Conservation (phyloP, 2,797 vertebrate genomes). For the Oophaga sylvatica region DNA sequence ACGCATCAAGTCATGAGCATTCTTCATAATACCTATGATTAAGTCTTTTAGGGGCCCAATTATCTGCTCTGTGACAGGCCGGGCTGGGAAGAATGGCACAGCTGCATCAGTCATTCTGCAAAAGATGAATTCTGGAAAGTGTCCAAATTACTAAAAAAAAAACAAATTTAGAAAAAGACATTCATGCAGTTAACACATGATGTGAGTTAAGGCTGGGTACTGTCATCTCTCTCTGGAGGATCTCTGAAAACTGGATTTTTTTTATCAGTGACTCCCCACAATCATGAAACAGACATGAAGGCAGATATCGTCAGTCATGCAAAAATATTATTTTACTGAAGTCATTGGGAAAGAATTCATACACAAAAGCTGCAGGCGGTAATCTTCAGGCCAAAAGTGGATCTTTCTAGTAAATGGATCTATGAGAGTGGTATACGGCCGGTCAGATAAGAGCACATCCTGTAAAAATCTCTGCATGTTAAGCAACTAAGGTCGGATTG, state of each 20-base stretch:
- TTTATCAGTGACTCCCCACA: not conserved
- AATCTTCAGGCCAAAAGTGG: not conserved
- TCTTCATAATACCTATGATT: conserved; percentile 58
- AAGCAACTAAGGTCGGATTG: not conserved
- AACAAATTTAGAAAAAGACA: not conserved
- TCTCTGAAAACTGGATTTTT: not conserved
- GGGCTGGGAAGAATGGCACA: conserved; percentile 44
- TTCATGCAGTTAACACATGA: not conserved
- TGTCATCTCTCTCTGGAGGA: not conserved
- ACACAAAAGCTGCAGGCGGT: conserved; percentile 5
- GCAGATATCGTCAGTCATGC: not conserved
- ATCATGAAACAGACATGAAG: not conserved
- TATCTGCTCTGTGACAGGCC: conserved; percentile 50
- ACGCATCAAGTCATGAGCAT: conserved; percentile 19
- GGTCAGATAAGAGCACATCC: not conserved
- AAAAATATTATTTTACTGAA: conserved; percentile 4
- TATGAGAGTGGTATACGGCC: too few species aligned
- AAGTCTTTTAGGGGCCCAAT: conserved; percentile 48
- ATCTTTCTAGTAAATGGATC: not conserved
- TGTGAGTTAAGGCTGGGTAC: not conserved
- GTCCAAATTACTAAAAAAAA: conserved; percentile 37
- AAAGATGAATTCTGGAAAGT: conserved; percentile 17
- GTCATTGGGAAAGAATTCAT: conserved; percentile 15
- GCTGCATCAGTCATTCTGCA: conserved; percentile 46
- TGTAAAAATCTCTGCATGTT: not conserved